A percentile compares a stretch with the other conserved stretches of the same genome.
These are phyloP conservation scores for Tenebrio molitor DNA, from an alignment of 1,140 invertebrate species.

Conservation along the genomic window DNA sequence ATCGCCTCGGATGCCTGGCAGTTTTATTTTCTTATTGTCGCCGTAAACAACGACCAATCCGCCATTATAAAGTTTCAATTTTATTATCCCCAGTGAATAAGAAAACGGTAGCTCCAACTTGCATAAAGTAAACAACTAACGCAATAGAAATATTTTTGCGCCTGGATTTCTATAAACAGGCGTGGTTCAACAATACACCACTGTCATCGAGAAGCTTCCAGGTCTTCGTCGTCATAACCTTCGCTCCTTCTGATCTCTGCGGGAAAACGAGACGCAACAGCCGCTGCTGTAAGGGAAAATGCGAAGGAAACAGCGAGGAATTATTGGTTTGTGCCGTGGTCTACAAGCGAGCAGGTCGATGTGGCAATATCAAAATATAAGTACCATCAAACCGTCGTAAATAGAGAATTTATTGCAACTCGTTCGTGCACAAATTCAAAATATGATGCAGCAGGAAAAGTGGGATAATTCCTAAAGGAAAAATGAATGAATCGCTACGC, in stretches of 20 bases:
- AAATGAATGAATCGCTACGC: conserved; percentile 7
- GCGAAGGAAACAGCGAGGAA: neutral
- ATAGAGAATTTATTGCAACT: conserved; percentile 40
- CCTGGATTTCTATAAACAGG: conserved; percentile 40
- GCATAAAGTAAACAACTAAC: conserved; percentile 37
- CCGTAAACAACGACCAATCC: conserved; percentile 17
- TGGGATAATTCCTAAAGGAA: conserved; percentile 11
- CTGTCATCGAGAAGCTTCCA: conserved; percentile 23
- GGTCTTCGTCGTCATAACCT: neutral
- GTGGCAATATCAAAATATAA: conserved; percentile 45
- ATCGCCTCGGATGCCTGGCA: neutral
- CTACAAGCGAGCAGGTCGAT: conserved; percentile 35
- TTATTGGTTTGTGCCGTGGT: conserved; percentile 35
- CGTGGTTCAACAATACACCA: conserved; percentile 37
- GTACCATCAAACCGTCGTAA: conserved; percentile 42
- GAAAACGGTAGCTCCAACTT: conserved; percentile 33
- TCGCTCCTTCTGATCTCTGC: neutral
- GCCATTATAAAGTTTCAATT: conserved; percentile 19
- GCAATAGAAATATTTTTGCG: conserved; percentile 39
- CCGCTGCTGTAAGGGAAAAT: conserved; percentile 8
- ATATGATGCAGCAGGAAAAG: conserved; percentile 16
- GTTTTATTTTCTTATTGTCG: neutral
- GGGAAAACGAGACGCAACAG: neutral
- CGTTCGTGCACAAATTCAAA: conserved; percentile 26
- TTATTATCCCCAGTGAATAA: conserved; percentile 17